Evolutionary conservation across 2,113 vertebrate species (phyloP).

Genomic region (Pteropus alecto): DNA sequence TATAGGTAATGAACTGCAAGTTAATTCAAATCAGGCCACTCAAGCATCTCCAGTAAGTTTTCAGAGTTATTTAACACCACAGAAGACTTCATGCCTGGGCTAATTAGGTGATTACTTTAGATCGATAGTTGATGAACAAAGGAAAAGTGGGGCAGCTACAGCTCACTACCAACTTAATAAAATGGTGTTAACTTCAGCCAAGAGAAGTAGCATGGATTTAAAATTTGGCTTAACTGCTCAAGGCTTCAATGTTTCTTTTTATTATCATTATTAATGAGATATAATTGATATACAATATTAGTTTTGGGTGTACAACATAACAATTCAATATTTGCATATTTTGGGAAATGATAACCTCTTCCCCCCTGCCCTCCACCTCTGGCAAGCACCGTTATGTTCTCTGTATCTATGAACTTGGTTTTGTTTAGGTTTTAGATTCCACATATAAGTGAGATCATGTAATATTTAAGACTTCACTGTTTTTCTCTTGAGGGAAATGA

Average conservation of each 20-base stretch:
- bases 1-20: constrained; percentile 31
- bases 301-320: neutral
- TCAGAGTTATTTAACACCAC: constrained; percentile 53
- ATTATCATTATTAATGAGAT: neutral
- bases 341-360: neutral
- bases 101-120: constrained; percentile 70
- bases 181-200: neutral
- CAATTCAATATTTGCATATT: neutral
- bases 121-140: constrained; percentile 45
- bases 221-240: neutral
- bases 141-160: neutral
- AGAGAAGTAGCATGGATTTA: neutral
- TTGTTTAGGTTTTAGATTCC: neutral
- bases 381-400: neutral
- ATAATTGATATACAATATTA: neutral
- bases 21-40: constrained; percentile 27
- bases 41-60: neutral
- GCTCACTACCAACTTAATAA: constrained; percentile 3
- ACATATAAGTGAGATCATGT: neutral
- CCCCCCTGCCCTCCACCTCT: too few species aligned
- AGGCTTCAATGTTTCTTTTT: neutral
- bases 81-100: constrained; percentile 37
- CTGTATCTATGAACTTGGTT: neutral
- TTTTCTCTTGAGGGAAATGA: neutral
- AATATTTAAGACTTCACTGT: neutral